A percentile compares a stretch with the other conserved stretches of the same genome.
Evolutionary conservation across 2,113 vertebrate genomes (phyloP).

Genomic region (Cheilinus undulatus): DNA sequence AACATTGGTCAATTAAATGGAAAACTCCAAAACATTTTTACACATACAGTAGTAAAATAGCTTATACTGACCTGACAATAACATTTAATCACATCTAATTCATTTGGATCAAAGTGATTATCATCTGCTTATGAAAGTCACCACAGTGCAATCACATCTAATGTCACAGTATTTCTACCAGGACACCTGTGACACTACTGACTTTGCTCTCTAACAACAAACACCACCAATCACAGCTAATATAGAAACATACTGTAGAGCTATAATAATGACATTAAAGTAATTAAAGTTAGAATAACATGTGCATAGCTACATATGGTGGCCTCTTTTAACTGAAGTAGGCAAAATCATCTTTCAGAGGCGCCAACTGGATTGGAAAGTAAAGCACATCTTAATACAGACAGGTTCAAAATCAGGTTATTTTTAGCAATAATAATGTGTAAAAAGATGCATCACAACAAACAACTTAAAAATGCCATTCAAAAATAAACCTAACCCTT

Average conservation of each 20-base stretch:
- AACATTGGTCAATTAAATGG: neutral
- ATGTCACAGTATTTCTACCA: slow-evolving; percentile 33
- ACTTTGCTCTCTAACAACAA: neutral
- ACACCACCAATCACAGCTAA: neutral
- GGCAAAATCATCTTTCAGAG: neutral
- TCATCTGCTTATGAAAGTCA: slow-evolving; percentile 31
- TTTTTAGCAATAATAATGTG: neutral
- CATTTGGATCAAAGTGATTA: slow-evolving; percentile 32
- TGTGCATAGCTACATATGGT: slow-evolving; percentile 4
- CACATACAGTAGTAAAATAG: neutral
- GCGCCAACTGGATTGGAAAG: slow-evolving; percentile 6
- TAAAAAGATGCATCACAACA: neutral
- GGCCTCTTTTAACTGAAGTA: neutral
- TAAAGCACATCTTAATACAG: neutral
- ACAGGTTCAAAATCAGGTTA: slow-evolving; percentile 3
- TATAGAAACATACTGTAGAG: neutral
- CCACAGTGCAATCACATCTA: slow-evolving; percentile 11
- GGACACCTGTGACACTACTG: neutral
- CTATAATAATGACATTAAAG: neutral
- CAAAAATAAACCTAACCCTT: neutral
- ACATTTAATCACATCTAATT: neutral
- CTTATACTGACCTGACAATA: neutral
- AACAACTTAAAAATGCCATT: neutral
- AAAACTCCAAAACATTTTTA: neutral
- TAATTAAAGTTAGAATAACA: neutral